Evolutionary conservation across 2,888 invertebrate species (phyloP).

Genomic region (Pseudoips prasinana): DNA sequence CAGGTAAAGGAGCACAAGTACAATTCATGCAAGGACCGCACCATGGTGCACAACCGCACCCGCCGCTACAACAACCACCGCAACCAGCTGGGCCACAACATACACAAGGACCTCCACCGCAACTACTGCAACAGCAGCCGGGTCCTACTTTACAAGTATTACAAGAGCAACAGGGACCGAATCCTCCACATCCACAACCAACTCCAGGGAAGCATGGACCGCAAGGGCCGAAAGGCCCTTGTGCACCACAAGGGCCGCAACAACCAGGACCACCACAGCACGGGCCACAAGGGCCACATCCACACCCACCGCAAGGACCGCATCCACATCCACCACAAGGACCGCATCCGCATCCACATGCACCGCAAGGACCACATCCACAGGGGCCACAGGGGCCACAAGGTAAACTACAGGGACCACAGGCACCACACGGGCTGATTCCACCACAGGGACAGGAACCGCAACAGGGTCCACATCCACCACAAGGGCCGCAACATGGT

Average conservation of each 20-base stretch:
- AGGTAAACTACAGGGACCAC: slow-evolving; percentile 8
- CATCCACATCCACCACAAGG: slow-evolving; percentile 24
- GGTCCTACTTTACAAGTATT: slow-evolving; percentile 26
- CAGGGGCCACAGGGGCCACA: slow-evolving; percentile 22
- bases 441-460: background rate
- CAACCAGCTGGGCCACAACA: slow-evolving; percentile 8
- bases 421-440: slow-evolving; percentile 14
- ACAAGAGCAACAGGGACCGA: slow-evolving; percentile 30
- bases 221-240: slow-evolving; percentile 7
- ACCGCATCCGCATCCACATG: slow-evolving; percentile 21
- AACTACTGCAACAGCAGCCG: slow-evolving; percentile 19
- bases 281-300: slow-evolving; percentile 24
- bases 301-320: slow-evolving; percentile 12
- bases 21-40: slow-evolving; percentile 33
- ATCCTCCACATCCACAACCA: slow-evolving; percentile 23
- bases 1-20: slow-evolving; percentile 19
- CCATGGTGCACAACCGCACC: slow-evolving; percentile 14
- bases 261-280: slow-evolving; percentile 21
- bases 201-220: slow-evolving; percentile 14
- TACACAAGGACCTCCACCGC: slow-evolving; percentile 12
- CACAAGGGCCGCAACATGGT: slow-evolving; percentile 24
- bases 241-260: slow-evolving; percentile 12
- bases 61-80: background rate
- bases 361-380: slow-evolving; percentile 23
- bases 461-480: slow-evolving; percentile 24